Evolutionary conservation across 2,888 invertebrate genomes (phyloP).

Genomic region (Conops quadrifasciatus): DNA sequence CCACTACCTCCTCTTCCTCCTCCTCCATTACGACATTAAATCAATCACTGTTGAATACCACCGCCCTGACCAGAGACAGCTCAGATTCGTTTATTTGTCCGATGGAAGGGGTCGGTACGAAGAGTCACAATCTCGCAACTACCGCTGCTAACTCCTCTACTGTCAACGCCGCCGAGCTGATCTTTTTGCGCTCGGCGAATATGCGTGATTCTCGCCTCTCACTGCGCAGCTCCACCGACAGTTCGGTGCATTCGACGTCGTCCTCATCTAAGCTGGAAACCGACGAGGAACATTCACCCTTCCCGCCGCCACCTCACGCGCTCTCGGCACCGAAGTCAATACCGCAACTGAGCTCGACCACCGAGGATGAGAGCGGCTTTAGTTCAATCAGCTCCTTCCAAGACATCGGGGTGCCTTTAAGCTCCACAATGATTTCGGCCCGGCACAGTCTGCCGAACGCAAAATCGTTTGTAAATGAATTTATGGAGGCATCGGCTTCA

Average conservation of each 20-base stretch:
- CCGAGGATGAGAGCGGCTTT: slow-evolving; percentile 85
- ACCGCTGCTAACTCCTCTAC: slow-evolving; percentile 1
- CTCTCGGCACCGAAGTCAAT: slow-evolving; percentile 36
- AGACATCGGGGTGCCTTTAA: slow-evolving; percentile 76
- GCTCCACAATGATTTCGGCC: slow-evolving; percentile 52
- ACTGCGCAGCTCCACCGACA: slow-evolving; percentile 64
- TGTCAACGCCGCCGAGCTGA: slow-evolving; percentile 52
- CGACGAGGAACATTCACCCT: slow-evolving; percentile 55
- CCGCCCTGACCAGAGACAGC: slow-evolving; percentile 40
- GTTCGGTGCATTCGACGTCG: slow-evolving; percentile 64
- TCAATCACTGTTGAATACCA: slow-evolving; percentile 51
- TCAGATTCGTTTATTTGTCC: slow-evolving; percentile 29
- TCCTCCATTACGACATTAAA: slow-evolving; percentile 47
- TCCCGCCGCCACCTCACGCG: slow-evolving; percentile 32
- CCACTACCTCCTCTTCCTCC: too few relatives aligned
- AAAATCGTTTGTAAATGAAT: background rate
- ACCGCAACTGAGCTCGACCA: slow-evolving; percentile 55
- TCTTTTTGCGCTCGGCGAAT: slow-evolving; percentile 61
- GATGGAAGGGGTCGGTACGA: background rate
- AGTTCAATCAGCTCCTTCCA: slow-evolving; percentile 87
- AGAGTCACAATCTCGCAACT: background rate
- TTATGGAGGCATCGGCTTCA: slow-evolving; percentile 4
- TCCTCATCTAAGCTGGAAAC: slow-evolving; percentile 62
- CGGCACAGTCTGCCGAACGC: slow-evolving; percentile 23
- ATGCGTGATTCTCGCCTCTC: slow-evolving; percentile 64